Conservation (phyloP, 2,797 vertebrate genomes). For the Ammospiza maritima region DNA sequence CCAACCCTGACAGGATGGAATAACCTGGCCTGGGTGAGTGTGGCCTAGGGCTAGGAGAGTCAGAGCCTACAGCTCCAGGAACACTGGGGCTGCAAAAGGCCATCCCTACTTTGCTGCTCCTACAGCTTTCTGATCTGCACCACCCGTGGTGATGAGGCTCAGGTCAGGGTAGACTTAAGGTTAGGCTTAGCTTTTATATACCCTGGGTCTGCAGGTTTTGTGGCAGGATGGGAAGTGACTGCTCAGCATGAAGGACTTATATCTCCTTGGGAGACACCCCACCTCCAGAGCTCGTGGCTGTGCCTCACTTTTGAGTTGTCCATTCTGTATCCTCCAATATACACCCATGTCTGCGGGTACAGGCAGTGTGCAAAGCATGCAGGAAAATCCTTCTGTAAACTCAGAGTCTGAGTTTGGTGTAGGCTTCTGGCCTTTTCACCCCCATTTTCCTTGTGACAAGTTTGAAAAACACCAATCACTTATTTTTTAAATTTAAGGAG, state of each 20-base stretch:
- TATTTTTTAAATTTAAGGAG: no score
- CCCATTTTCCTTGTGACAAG: not conserved
- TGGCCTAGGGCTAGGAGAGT: not conserved
- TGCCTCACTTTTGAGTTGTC: accelerated
- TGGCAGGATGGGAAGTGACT: not conserved
- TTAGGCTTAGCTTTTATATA: not conserved
- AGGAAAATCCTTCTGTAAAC: not conserved
- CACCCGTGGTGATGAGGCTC: not conserved
- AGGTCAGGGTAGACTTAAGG: not conserved
- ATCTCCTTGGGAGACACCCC: not conserved
- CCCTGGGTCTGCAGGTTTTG: not conserved
- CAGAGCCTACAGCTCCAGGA: not conserved
- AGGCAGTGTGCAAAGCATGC: not conserved
- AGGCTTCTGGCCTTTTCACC: not conserved
- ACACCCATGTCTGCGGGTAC: not conserved
- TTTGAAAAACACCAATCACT: no score
- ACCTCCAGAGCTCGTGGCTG: not conserved
- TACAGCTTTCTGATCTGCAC: not conserved
- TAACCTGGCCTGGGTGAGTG: slow-evolving; percentile 17
- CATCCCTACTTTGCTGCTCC: not conserved
- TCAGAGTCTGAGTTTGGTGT: not conserved
- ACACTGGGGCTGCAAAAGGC: not conserved
- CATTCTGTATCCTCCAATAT: accelerated
- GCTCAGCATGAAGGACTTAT: not conserved
- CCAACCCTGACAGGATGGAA: not conserved